phyloP scores from a whole-genome alignment of 1,140 invertebrate genomes.

The Drosophila malerkotliana region DNA sequence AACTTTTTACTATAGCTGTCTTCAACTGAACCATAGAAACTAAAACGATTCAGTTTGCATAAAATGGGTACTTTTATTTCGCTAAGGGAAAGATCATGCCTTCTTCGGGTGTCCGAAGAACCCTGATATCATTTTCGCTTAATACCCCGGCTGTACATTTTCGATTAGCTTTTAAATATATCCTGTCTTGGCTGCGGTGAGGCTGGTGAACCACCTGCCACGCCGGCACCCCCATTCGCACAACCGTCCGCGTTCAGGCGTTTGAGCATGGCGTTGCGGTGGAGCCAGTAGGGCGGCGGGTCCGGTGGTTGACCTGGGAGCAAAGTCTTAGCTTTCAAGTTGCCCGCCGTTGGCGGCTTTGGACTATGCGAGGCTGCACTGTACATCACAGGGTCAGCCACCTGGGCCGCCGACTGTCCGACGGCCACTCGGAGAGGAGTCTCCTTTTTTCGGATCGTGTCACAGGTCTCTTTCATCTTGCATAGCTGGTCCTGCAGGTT shows the following conservation, averaged over 20 bases:
- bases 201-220: slow-evolving; percentile 24
- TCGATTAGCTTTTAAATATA: slow-evolving; percentile 83
- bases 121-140: slow-evolving; percentile 1
- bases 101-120: slow-evolving; percentile 51
- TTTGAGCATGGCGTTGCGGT: slow-evolving; percentile 83
- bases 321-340: slow-evolving; percentile 86
- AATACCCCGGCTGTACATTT: slow-evolving; percentile 58
- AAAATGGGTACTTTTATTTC: too few relatives aligned
- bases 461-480: slow-evolving; percentile 91
- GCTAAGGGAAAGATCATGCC: slow-evolving; percentile 30
- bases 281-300: slow-evolving; percentile 82
- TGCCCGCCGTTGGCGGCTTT: slow-evolving; percentile 83
- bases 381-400: slow-evolving; percentile 83
- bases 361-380: slow-evolving; percentile 82
- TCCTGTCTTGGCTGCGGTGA: slow-evolving; percentile 72
- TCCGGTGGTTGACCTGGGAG: slow-evolving; percentile 84
- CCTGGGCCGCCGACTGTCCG: slow-evolving; percentile 71
- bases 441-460: slow-evolving; percentile 86
- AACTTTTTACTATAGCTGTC: too few relatives aligned
- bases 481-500: slow-evolving; percentile 90
- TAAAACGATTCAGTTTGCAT: not conserved
- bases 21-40: too few relatives aligned
- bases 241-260: slow-evolving; percentile 64
- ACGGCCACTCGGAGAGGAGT: slow-evolving; percentile 81
- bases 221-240: slow-evolving; percentile 10